Percentiles rank a stretch among this genome's conserved stretches.
Evolutionary conservation across 23 tunicate genomes (phyloP).

Genomic region (Aplidium turbinatum): DNA sequence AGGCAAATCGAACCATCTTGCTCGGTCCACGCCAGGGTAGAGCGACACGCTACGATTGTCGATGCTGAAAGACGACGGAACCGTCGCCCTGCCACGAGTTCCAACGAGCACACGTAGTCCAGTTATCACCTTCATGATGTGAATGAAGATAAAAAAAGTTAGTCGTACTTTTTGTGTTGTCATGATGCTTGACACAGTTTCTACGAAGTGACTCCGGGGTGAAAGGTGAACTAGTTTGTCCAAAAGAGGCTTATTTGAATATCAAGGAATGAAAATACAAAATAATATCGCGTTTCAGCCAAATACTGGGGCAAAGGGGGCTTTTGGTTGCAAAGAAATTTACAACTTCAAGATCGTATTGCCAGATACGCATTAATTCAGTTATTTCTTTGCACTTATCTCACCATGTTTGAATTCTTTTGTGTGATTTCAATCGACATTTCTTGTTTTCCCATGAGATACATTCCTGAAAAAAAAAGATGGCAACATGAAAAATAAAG

Average conservation of each 20-base stretch:
- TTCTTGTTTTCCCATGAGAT: constrained; percentile 45
- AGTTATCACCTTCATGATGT: constrained; percentile 70
- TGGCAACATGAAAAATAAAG: background rate
- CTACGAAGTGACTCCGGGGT: too few species aligned
- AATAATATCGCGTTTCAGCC: too few species aligned
- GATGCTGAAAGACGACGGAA: constrained; percentile 64
- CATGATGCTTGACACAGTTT: too few species aligned
- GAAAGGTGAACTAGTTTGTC: too few species aligned
- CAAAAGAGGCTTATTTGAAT: background rate
- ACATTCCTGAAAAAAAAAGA: constrained; percentile 52
- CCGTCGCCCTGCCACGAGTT: constrained; percentile 58
- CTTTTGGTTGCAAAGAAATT: background rate
- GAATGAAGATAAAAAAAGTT: too few species aligned
- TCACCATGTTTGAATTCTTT: constrained; percentile 80
- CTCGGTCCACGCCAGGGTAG: constrained; percentile 57
- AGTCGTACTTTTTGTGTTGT: too few species aligned
- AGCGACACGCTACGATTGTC: constrained; percentile 57
- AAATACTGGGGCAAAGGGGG: too few species aligned
- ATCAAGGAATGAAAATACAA: background rate
- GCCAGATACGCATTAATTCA: background rate
- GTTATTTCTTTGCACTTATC: too few species aligned
- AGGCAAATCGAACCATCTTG: constrained; percentile 93
- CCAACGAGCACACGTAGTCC: constrained; percentile 85
- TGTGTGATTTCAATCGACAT: constrained; percentile 59
- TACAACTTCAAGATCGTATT: background rate